Evolutionary conservation across 2,113 vertebrate species (phyloP).

Genomic region (Chauna torquata): DNA sequence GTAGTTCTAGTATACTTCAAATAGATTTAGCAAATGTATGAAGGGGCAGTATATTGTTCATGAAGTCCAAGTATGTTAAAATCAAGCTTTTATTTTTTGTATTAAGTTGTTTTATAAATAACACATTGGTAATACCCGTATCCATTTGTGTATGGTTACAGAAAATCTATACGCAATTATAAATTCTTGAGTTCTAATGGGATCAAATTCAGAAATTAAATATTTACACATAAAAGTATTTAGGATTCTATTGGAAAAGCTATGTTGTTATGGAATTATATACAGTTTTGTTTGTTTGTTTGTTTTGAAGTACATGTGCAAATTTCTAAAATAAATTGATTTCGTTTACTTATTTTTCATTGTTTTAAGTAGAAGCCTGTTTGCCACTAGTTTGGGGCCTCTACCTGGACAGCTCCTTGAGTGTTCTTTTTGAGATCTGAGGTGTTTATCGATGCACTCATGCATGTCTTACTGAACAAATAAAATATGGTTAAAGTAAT

Average conservation of each 20-base stretch:
- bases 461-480: background rate
- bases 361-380: background rate
- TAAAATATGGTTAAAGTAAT: background rate
- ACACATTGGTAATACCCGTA: background rate
- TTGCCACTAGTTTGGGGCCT: background rate
- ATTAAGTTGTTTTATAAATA: background rate
- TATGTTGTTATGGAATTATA: background rate
- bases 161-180: background rate
- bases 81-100: background rate
- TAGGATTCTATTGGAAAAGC: background rate
- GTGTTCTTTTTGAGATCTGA: background rate
- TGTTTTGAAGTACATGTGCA: background rate
- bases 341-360: background rate
- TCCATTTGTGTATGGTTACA: background rate
- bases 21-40: slow-evolving; percentile 2
- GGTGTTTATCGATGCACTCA: background rate
- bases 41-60: background rate
- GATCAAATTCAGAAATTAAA: background rate
- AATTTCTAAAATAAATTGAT: background rate
- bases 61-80: background rate
- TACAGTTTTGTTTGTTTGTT: background rate
- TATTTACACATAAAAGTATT: background rate
- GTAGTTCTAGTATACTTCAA: slow-evolving; percentile 7
- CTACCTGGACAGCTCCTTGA: background rate
- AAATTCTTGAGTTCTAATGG: background rate